Percentiles rank a stretch among this genome's conserved stretches.
Conservation (phyloP, 2,888 invertebrate genomes). For the Drosophila eohydei region DNA sequence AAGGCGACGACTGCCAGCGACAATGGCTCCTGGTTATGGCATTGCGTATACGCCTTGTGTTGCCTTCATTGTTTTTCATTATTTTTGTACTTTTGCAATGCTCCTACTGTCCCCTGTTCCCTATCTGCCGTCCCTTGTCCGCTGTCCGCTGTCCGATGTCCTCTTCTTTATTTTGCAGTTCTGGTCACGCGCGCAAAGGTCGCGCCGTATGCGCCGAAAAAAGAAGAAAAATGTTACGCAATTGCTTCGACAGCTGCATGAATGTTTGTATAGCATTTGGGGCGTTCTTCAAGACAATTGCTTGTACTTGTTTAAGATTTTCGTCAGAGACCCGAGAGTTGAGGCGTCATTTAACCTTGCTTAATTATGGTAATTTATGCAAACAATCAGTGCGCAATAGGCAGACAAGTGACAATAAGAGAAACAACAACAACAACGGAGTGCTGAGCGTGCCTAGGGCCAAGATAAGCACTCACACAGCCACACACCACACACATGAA, state of each 20-base stretch:
- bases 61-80: constrained; percentile 38
- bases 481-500: constrained; percentile 16
- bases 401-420: constrained; percentile 73
- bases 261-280: constrained; percentile 19
- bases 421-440: constrained; percentile 24
- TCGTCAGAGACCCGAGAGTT: not conserved
- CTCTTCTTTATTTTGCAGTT: constrained; percentile 42
- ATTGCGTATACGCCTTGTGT: constrained; percentile 71
- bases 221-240: constrained; percentile 49
- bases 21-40: constrained; percentile 49
- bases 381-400: constrained; percentile 76
- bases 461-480: constrained; percentile 49
- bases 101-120: not conserved
- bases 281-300: constrained; percentile 38
- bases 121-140: not conserved
- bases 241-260: constrained; percentile 49
- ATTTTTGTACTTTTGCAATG: constrained; percentile 62
- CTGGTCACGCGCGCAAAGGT: constrained; percentile 67
- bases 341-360: constrained; percentile 49
- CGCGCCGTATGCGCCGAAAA: constrained; percentile 32
- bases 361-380: constrained; percentile 80
- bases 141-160: constrained; percentile 8
- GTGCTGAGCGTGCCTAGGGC: constrained; percentile 60
- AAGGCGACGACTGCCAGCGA: constrained; percentile 61
- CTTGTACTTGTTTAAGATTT: constrained; percentile 28